A percentile compares a stretch with the other conserved stretches of the same genome.
These are phyloP conservation scores for Chironomus striatipennis DNA, from an alignment of 1,140 invertebrate genomes.

Conservation along the genomic window DNA sequence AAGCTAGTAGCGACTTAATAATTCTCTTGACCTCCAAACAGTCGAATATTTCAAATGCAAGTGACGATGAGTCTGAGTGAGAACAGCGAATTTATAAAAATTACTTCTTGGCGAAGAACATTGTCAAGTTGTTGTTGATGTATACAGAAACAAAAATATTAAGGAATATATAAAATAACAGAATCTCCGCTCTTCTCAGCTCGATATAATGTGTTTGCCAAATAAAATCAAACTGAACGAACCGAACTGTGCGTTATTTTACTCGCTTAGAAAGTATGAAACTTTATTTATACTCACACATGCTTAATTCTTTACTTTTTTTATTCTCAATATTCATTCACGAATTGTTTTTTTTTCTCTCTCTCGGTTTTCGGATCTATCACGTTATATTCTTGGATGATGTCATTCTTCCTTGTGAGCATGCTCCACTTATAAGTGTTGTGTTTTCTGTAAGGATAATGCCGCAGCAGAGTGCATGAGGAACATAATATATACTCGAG, in stretches of 20 bases:
- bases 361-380: neutral
- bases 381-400: neutral
- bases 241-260: neutral
- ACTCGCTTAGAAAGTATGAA: neutral
- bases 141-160: neutral
- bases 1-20: neutral
- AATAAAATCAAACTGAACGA: neutral
- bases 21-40: neutral
- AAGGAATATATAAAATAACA: neutral
- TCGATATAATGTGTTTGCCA: neutral
- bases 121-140: neutral
- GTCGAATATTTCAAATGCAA: slow-evolving; percentile 2
- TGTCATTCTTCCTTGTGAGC: neutral
- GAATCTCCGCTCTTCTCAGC: neutral
- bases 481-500: no score
- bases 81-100: slow-evolving; percentile 13
- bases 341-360: no score
- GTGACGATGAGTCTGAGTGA: slow-evolving; percentile 11
- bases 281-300: neutral
- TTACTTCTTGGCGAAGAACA: neutral
- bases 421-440: neutral
- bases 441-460: no score
- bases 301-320: neutral
- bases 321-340: neutral
- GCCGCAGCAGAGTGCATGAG: no score